Base-by-base conservation (phyloP, 2,888 invertebrate genomes). In the Andrena marginata region DNA sequence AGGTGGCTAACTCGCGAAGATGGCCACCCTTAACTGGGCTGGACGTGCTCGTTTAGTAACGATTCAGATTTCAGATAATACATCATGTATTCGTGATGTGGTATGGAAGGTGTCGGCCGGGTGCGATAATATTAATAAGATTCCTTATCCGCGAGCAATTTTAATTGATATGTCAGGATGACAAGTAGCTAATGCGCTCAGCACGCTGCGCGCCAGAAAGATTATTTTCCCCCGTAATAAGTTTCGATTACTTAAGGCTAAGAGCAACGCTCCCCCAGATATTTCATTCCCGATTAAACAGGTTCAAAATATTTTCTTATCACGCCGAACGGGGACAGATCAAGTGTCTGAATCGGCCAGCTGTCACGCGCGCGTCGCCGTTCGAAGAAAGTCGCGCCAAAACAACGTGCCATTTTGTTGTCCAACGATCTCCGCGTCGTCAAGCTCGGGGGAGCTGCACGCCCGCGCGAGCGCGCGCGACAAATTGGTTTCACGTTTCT, bases 161-260 rank as follows among this genome's bases (percentile, higher is more conserved):
- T 85, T 87, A 87, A 87, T 85, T 83, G 83, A 87, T 81, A 87
- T 73, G 85, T 87, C 87, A 85, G 49, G 49, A 59, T 87, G 87
- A 87, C 87, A 86, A 85, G 82, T 80, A 77, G 87, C 78, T 87
- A 87, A 87, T 79, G 82, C 65, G 80, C 73, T 70, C 68, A 33
- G 67, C 59, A 23, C 13, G 35, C 65, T 10, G 35, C 48, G 10
- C 63, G 33, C 8, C 48, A 3, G 51, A 77, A 56, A 35, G 42
- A 71, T 64, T 73, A 23, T 79, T 69, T 56, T 48, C 48, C 31
- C 31, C 31, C 6, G n/a, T 20, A 49, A 42, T 67, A 29, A 33
- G 65, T 76, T 85, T 69, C 75, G 64, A 72, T 85, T 75, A 71
- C 59, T 64, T 60, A 35, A 6, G 23, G 29, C 8, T 6, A 48